Conservation (phyloP, 2,888 invertebrate species). For the Ypsolopha scabrella region DNA sequence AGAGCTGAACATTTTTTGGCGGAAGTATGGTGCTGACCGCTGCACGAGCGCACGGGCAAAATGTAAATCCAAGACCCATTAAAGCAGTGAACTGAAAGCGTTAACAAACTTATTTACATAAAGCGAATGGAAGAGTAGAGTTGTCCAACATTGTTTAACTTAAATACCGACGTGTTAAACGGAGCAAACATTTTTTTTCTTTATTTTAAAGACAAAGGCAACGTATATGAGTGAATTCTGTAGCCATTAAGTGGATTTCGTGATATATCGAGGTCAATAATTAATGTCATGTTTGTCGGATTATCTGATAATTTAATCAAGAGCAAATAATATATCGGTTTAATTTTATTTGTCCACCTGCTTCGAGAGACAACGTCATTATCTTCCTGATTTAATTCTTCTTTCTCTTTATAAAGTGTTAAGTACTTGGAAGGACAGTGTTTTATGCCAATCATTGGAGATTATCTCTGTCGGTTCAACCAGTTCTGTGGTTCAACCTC, state of each 20-base stretch:
- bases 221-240: background rate
- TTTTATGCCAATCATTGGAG: too few relatives aligned
- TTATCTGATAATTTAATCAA: background rate
- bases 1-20: slow-evolving; percentile 3
- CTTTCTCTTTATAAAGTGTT: too few relatives aligned
- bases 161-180: background rate
- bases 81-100: background rate
- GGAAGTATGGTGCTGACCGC: background rate
- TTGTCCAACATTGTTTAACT: background rate
- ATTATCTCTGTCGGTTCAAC: too few relatives aligned
- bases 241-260: background rate
- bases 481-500: too few relatives aligned
- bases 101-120: slow-evolving; percentile 3
- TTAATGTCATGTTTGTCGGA: background rate
- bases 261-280: background rate
- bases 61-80: slow-evolving; percentile 2
- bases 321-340: too few relatives aligned
- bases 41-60: background rate
- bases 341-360: too few relatives aligned
- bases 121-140: background rate
- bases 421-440: too few relatives aligned
- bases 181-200: background rate
- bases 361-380: too few relatives aligned
- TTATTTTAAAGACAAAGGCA: background rate
- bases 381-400: too few relatives aligned